Conservation (phyloP, 2,888 invertebrate genomes). For the Dastarcus helophoroides region DNA sequence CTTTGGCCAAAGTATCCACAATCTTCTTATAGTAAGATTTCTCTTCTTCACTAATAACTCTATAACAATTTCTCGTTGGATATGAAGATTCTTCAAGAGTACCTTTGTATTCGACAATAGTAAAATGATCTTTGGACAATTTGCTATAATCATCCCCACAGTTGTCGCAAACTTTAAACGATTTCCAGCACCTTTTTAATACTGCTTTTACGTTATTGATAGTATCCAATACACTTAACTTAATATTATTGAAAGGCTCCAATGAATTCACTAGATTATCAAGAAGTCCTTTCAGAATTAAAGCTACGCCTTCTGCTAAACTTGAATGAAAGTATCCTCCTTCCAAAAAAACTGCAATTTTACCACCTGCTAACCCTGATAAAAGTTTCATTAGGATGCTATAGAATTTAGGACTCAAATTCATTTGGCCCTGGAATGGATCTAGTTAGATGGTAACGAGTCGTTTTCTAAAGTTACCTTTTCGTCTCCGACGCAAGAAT, state of each 20-base stretch:
- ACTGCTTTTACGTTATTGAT: background rate
- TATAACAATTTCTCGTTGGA: slow-evolving; percentile 1
- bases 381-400: background rate
- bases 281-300: background rate
- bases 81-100: background rate
- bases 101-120: background rate
- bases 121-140: background rate
- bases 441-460: too few relatives aligned
- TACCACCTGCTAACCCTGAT: background rate
- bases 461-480: slow-evolving; percentile 2
- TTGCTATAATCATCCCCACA: background rate
- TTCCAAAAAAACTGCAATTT: slow-evolving; percentile 3
- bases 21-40: too few relatives aligned
- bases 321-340: slow-evolving; percentile 1
- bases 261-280: background rate
- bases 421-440: slow-evolving; percentile 1
- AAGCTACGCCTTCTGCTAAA: slow-evolving; percentile 1
- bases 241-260: background rate
- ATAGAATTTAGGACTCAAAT: background rate
- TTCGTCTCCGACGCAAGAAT: background rate
- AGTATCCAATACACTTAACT: background rate
- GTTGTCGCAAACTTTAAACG: background rate
- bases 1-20: too few relatives aligned
- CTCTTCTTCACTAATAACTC: background rate
- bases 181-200: background rate